A percentile compares a stretch with the other conserved stretches of the same genome.
Conservation (phyloP, 2,113 vertebrate species). For the Sula dactylatra region DNA sequence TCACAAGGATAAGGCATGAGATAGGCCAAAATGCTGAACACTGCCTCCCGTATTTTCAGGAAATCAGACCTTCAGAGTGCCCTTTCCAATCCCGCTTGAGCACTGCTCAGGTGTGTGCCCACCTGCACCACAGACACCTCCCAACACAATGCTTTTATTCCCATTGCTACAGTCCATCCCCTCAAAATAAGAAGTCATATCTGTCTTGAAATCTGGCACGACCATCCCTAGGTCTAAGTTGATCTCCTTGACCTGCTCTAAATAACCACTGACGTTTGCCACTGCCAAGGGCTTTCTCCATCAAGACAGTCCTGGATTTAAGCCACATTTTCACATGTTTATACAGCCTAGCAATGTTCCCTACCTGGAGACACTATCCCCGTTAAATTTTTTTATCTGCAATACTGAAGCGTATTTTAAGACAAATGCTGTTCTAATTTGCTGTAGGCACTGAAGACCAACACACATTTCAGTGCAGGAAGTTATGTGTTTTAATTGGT, state of each 20-base stretch:
- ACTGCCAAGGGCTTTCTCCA: neutral
- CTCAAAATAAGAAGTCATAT: neutral
- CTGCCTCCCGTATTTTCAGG: neutral
- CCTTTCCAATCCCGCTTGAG: neutral
- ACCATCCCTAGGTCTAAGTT: neutral
- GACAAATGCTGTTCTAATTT: constrained; percentile 75
- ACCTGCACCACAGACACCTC: neutral
- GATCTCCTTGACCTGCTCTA: neutral
- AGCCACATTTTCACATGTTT: neutral
- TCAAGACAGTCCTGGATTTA: neutral
- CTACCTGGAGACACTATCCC: constrained; percentile 32
- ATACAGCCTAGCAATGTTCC: neutral
- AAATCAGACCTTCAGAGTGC: neutral
- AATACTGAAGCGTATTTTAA: constrained; percentile 38
- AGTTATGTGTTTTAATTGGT: constrained; percentile 78
- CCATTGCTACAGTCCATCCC: neutral
- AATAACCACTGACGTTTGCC: neutral
- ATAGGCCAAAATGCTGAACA: neutral
- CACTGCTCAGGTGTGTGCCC: neutral
- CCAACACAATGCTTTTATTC: neutral
- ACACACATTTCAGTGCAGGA: constrained; percentile 66
- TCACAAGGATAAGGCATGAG: neutral
- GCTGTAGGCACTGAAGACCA: constrained; percentile 71
- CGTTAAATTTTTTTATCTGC: neutral
- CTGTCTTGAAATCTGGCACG: neutral